A percentile compares a stretch with the other conserved stretches of the same genome.
Evolutionary conservation across 2,113 vertebrate species (phyloP).

Genomic region (Rhynchopsitta pachyrhyncha): DNA sequence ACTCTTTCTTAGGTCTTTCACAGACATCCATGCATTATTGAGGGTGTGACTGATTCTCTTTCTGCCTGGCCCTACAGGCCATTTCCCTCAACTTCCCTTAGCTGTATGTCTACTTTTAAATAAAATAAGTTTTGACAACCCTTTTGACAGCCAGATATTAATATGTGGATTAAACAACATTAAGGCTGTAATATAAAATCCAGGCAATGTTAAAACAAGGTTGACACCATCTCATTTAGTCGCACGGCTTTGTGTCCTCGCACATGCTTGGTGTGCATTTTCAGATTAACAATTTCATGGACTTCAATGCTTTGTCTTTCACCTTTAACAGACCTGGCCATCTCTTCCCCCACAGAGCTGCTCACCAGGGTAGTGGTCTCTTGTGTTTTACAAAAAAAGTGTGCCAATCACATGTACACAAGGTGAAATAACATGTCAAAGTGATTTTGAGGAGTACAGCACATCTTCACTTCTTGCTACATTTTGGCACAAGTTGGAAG

Average conservation of each 20-base stretch:
- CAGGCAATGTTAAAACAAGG: background rate
- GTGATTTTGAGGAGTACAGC: background rate
- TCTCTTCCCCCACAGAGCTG: background rate
- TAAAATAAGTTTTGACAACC: background rate
- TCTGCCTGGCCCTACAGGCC: background rate
- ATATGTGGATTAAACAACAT: background rate
- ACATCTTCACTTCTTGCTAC: background rate
- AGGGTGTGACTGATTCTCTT: background rate
- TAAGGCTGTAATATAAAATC: background rate
- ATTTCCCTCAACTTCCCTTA: background rate
- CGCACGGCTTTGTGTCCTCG: background rate
- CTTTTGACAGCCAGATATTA: background rate
- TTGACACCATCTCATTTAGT: background rate
- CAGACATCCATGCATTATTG: background rate
- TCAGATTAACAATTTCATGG: background rate
- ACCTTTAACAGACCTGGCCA: background rate
- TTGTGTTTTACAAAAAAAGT: background rate
- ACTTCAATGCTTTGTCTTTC: background rate
- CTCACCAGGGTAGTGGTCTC: background rate
- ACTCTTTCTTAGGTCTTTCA: background rate
- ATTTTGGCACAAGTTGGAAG: background rate
- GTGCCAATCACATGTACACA: accelerated
- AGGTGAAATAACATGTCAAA: background rate
- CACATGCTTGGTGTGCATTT: background rate
- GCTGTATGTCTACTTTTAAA: background rate